phyloP scores from a whole-genome alignment of 2,888 invertebrate species.

The Neocrepidodera transversa region DNA sequence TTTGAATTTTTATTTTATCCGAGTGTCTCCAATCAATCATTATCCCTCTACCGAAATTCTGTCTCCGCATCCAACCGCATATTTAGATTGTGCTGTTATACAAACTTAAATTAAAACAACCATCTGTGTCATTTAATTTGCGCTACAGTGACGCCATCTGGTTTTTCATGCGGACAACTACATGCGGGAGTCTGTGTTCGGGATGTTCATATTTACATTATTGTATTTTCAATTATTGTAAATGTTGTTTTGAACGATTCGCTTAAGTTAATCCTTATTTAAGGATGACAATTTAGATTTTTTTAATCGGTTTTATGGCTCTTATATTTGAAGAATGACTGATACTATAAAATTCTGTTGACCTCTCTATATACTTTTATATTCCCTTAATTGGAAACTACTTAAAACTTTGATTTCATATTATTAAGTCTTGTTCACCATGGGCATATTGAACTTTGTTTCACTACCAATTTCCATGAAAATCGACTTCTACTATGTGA shows the following conservation, averaged over 20 bases:
- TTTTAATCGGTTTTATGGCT: not conserved
- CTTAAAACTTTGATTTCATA: constrained; percentile 30
- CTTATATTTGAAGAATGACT: not conserved
- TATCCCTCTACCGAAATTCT: not conserved
- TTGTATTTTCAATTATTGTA: constrained; percentile 12
- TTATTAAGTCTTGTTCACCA: constrained; percentile 23
- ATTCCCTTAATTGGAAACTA: constrained; percentile 29
- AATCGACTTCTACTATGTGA: too few species aligned
- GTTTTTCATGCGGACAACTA: constrained; percentile 25
- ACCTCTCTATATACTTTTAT: too few species aligned
- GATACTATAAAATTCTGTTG: too few species aligned
- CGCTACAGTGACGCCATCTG: constrained; percentile 26
- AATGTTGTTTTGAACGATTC: constrained; percentile 2
- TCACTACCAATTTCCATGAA: too few species aligned
- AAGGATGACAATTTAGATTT: not conserved
- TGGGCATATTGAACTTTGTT: too few species aligned
- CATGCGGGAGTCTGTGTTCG: constrained; percentile 6
- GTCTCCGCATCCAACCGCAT: constrained; percentile 11
- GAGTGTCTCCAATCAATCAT: constrained; percentile 22
- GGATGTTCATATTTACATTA: constrained; percentile 30
- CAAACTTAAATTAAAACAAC: constrained; percentile 29
- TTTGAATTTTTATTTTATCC: constrained; percentile 13
- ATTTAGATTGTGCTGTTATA: constrained; percentile 25
- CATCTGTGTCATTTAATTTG: constrained; percentile 35
- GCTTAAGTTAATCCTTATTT: not conserved